These are phyloP conservation scores for Campylorhamphus procurvoides DNA, from an alignment of 2,113 vertebrate species.

Conservation along the genomic window DNA sequence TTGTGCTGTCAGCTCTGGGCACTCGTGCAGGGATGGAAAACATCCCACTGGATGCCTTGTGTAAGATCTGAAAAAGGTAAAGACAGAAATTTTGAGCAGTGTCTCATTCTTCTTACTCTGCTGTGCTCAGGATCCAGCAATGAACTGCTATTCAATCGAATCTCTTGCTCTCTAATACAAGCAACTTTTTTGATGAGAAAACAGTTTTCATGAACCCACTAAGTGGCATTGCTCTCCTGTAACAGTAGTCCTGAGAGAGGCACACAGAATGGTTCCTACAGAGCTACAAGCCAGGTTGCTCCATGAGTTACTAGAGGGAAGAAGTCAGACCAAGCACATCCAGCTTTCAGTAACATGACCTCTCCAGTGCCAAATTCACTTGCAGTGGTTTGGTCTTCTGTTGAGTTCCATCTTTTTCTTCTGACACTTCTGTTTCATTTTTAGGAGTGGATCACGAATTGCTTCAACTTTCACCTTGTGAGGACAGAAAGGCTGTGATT, in stretches of 20 bases:
- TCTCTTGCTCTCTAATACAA: neutral
- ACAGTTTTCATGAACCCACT: neutral
- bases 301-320: neutral
- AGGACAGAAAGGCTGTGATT: neutral
- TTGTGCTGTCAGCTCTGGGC: neutral
- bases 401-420: neutral
- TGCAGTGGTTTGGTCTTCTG: neutral
- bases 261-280: neutral
- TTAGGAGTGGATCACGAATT: neutral
- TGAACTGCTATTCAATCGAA: neutral
- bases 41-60: accelerated
- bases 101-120: neutral
- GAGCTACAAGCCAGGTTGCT: neutral
- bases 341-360: neutral
- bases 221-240: constrained; percentile 30
- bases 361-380: neutral
- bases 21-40: neutral
- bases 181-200: neutral
- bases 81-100: neutral
- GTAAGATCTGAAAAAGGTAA: neutral
- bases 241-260: neutral
- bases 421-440: neutral
- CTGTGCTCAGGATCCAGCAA: neutral
- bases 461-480: neutral
- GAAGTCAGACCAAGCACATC: neutral